Conservation (phyloP, 1,140 invertebrate species). For the Hylaeus anthracinus region DNA sequence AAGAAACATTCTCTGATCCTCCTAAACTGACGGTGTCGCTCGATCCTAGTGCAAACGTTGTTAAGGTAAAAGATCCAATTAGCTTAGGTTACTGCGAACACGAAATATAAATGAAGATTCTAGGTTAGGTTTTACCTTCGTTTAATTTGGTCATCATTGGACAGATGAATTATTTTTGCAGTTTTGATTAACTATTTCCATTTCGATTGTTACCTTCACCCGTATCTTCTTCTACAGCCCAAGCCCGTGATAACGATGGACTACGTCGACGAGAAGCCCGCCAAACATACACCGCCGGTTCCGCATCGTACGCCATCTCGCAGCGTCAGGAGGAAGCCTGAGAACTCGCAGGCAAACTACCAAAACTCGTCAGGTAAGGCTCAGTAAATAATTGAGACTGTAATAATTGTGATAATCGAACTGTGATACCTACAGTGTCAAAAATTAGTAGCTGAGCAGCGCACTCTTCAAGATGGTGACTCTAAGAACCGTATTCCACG, state of each 20-base stretch:
- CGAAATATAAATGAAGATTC: neutral
- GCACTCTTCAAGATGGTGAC: no score
- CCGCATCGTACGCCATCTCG: conserved; percentile 39
- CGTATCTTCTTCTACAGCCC: conserved; percentile 7
- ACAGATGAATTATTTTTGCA: no score
- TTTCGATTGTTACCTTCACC: neutral
- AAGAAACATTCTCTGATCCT: neutral
- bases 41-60: conserved; percentile 3
- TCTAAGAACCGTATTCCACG: no score
- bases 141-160: no score
- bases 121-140: no score
- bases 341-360: neutral
- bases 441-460: no score
- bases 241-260: conserved; percentile 45
- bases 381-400: no score
- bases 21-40: neutral
- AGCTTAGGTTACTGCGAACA: neutral
- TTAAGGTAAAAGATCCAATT: conserved; percentile 15
- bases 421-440: no score
- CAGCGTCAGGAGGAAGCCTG: conserved; percentile 55
- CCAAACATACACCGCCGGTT: conserved; percentile 35
- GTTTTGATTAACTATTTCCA: neutral
- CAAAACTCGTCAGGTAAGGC: conserved; percentile 11
- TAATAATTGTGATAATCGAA: no score
- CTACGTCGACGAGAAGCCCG: conserved; percentile 57